A percentile compares a stretch with the other conserved stretches of the same genome.
Evolutionary conservation across 2,797 vertebrate genomes (phyloP).

Genomic region (Megalops cyprinoides): DNA sequence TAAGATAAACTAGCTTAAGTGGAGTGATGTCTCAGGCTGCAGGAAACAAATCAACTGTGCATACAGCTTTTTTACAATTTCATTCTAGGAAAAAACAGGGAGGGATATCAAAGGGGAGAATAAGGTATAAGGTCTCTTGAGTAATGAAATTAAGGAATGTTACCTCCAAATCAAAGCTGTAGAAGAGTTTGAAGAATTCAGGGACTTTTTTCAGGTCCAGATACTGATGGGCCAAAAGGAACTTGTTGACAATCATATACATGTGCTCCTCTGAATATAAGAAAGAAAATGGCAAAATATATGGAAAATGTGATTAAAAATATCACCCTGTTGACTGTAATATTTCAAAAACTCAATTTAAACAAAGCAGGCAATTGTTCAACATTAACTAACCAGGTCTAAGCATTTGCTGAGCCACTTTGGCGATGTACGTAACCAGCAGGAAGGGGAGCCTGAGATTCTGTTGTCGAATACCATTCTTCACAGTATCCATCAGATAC

Average conservation of each 20-base stretch:
- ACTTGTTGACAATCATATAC: constrained; percentile 87
- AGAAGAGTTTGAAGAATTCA: constrained; percentile 92
- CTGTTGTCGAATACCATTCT: constrained; percentile 80
- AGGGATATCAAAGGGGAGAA: not conserved
- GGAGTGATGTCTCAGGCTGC: no score
- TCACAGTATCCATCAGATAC: constrained; percentile 87
- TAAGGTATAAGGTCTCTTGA: not conserved
- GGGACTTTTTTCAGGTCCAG: constrained; percentile 88
- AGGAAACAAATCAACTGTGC: no score
- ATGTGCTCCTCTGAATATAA: constrained; percentile 87
- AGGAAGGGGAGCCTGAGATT: constrained; percentile 85
- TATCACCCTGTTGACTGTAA: not conserved
- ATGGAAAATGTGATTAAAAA: not conserved
- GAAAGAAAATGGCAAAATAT: not conserved
- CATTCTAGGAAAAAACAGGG: not conserved
- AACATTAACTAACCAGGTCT: constrained; percentile 80
- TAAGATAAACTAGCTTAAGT: no score
- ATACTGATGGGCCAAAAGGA: constrained; percentile 88
- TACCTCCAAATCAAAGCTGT: constrained; percentile 90
- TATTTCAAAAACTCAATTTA: not conserved
- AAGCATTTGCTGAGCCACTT: constrained; percentile 85
- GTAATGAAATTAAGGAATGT: not conserved
- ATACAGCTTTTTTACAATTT: no score
- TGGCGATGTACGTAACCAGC: constrained; percentile 80
- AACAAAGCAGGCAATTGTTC: not conserved